Base-by-base conservation (phyloP, 2,113 vertebrate genomes). In the Sebastes schlegelii region DNA sequence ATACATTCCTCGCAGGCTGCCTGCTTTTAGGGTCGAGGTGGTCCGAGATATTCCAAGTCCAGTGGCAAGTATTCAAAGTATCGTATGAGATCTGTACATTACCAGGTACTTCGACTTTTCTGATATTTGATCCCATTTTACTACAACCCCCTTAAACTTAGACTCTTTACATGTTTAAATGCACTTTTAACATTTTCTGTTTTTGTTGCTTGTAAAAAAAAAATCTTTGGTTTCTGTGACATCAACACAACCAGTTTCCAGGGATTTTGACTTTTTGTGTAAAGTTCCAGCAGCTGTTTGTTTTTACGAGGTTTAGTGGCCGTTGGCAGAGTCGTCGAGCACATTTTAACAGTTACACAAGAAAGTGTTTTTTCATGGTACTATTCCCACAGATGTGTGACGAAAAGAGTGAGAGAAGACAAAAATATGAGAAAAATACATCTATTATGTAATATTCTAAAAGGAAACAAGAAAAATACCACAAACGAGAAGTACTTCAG, bases 241-340 rank as follows among this genome's bases (percentile, higher is more conserved):
- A 63, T 83, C 48, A 86, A 80, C 82, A 81, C 84, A 88, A 80
- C 84, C 80, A 77, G 77, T 80, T 76, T 61, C 8, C 49, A 76
- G 19, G 63, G 55, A 78, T 74, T 77, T 66, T 43, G 46, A 21
- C 48, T 64, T 74, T 40, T 13, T 76, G 68, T 90, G 51, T 34
- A 34, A 34, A 34, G 23, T 34, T 34, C 34, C 71, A 74, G 9
- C 63, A 6, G 8, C 52, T n/a, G n/a, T 55, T 76, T 46, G 42
- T 66, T 57, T 73, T 49, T 14, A 42, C 0, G 7, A 64, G 26
- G 19, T 69, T 46, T n/a, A 14, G 26, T n/a, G 3, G 67, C 51
- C 3, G 8, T 16, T n/a, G 19, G 12, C 11, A 34, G 52, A 40
- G 55, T 43, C 1, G 3, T 49, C 2, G 10, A 17, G 65, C 45